Base-by-base conservation (phyloP, 2,797 vertebrate genomes). In the Hippocampus kuda region DNA sequence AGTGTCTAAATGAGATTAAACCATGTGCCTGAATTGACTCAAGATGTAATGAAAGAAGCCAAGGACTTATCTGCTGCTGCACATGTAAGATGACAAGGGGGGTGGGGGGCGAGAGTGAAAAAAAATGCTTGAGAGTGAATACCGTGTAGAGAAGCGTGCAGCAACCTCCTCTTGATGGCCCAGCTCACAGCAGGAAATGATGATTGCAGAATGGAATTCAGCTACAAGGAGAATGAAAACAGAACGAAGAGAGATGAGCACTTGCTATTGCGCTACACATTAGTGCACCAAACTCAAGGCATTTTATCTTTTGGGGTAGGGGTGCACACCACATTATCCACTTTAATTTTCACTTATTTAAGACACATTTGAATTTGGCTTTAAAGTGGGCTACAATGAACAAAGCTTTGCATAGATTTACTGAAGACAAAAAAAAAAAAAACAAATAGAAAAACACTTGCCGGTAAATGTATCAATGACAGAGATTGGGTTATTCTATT, bases 21-120 rank as follows among this genome's bases (percentile, higher is more conserved):
- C 87, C 91, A 91, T 93, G 90, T 89, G 75, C 85, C 70, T 80
- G 85, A 88, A 93, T 95, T 93, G 93, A 92, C 88, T 91, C 80
- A 76, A 86, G 84, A 87, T 83, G 80, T 79, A 77, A 18, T 63
- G 65, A 77, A 70, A 74, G 77, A 73, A 74, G 77, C 63, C 70
- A 72, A 79, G 83, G 89, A 92, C 92, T 91, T 79, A 92, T 91
- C 89, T 90, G 80, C 76, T 85, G 73, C 85, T 84, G 84, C 88
- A 90, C 88, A 91, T 80, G 85, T 83, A 88, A 77, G 71, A 42
- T 80, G 82, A 85, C 79, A 79, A 83, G 81, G 75, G 79, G 72
- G 41, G 69, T 3, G 65, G 72, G 77, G 76, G 62, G 71, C 69
- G 30, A 64, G 66, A 73, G 72, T 53, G 78, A 76, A 73, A 86